Percentiles rank a stretch among this genome's conserved stretches.
These are phyloP conservation scores for Turdus rufiventris DNA, from an alignment of 2,113 vertebrate genomes.

Conservation along the genomic window DNA sequence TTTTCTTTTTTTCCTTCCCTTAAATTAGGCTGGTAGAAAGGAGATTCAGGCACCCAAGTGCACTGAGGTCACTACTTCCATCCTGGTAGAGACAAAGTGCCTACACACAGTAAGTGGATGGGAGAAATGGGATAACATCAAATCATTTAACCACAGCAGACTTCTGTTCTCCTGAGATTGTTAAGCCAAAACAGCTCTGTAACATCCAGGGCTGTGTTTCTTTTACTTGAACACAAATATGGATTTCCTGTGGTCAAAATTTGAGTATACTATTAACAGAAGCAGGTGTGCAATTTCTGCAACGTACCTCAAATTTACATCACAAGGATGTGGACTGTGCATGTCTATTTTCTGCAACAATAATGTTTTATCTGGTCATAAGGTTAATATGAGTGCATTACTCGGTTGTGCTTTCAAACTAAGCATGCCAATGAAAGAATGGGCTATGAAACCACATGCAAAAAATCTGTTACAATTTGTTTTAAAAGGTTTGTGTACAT, in stretches of 20 bases:
- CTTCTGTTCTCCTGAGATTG: neutral
- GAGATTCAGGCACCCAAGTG: neutral
- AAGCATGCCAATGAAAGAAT: neutral
- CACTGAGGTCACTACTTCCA: neutral
- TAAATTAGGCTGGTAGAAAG: neutral
- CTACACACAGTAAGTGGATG: neutral
- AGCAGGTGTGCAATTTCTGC: neutral
- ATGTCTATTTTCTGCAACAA: neutral
- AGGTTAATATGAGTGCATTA: accelerated
- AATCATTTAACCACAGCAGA: neutral
- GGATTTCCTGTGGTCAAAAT: neutral
- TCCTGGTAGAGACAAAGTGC: neutral
- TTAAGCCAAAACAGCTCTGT: neutral
- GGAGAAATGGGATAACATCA: neutral
- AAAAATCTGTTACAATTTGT: neutral
- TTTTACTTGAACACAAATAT: neutral
- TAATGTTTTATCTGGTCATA: neutral
- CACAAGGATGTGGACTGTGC: neutral
- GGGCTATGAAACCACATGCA: neutral
- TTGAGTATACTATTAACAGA: neutral
- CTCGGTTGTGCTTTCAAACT: neutral
- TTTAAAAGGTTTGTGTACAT: neutral
- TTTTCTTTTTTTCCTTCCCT: too few relatives aligned
- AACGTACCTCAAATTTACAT: neutral
- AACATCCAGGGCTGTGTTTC: neutral